Evolutionary conservation across 2,113 vertebrate genomes (phyloP), one percentile per base, ranked within the genome.

Genomic region (Indicator maculatus): DNA sequence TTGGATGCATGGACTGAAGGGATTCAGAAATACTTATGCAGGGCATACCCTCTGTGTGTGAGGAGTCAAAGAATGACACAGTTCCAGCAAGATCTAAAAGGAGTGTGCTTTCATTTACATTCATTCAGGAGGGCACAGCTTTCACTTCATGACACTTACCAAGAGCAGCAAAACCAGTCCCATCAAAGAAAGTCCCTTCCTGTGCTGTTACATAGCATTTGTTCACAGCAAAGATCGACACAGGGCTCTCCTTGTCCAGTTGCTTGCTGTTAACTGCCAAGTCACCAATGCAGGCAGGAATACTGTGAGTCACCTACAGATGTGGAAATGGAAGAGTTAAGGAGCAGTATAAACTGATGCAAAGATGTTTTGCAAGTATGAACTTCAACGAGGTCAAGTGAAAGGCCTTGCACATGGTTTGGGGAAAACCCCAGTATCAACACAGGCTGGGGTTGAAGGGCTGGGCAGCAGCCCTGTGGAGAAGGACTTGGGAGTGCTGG

Each of bases 121-220:
- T 63, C 63, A 80, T 52, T 83, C 82, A 75, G 17, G 26, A 83
- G 73, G 41, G 55, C 21, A 66, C 33, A 47, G 19, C 16, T 91
- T 88, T 63, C 11, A 28, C 44, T 73, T 53, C 47, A 26, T 16
- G 3, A 64, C 75, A 96, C 96, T 94, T 95, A 99, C 99, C 98
- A 56, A 99, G 96, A 47, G 97, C 98, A 59, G 98, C 98, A 41
- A 98, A 98, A 77, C 99, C 99, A 27, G 97, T 98, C 86, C 99
- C 99, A 17, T 99, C 98, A 91, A 99, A 99, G 97, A 98, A 98
- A 50, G 98, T 98, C 86, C 99, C 99, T 9, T 98, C 96, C 95
- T 99, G 98, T 60, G 97, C 98, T 2, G 60, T 94, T 9, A 47
- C 87, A 74, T 98, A 99, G 96, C 99, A 99, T 90, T 97, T 97